Percentiles rank a stretch among this genome's conserved stretches.
phyloP scores from a whole-genome alignment of 2,888 invertebrate species.

The Rhagium mordax region DNA sequence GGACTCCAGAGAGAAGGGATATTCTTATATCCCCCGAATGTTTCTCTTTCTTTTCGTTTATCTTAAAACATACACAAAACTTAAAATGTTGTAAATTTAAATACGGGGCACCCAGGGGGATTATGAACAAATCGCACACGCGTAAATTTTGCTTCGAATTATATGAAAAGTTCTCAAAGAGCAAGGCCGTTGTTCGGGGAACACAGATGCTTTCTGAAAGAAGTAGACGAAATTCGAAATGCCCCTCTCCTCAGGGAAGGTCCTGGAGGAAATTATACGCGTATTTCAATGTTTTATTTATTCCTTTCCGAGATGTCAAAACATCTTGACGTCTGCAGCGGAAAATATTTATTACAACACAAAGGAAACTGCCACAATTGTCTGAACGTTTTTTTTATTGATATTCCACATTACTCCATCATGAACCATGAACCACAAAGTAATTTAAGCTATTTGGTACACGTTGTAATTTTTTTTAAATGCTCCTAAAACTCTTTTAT shows the following conservation, averaged over 20 bases:
- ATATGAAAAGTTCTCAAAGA: slow-evolving; percentile 31
- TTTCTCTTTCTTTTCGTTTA: slow-evolving; percentile 39
- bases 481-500: too few relatives aligned
- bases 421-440: too few relatives aligned
- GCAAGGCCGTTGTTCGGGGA: not conserved
- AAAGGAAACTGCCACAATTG: not conserved
- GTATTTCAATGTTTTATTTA: slow-evolving; percentile 20
- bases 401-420: too few relatives aligned
- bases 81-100: slow-evolving; percentile 52
- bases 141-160: slow-evolving; percentile 45
- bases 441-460: too few relatives aligned
- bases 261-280: slow-evolving; percentile 16
- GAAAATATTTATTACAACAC: slow-evolving; percentile 1
- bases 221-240: slow-evolving; percentile 6
- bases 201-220: slow-evolving; percentile 19
- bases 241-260: slow-evolving; percentile 1
- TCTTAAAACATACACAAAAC: slow-evolving; percentile 46
- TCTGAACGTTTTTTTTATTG: not conserved
- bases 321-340: not conserved
- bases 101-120: slow-evolving; percentile 43
- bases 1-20: slow-evolving; percentile 49
- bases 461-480: too few relatives aligned
- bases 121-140: slow-evolving; percentile 49
- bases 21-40: slow-evolving; percentile 43
- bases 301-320: slow-evolving; percentile 19